Evolutionary conservation across 1,140 invertebrate genomes (phyloP), one percentile per base, ranked within the genome.

Genomic region (Oscheius sp.): DNA sequence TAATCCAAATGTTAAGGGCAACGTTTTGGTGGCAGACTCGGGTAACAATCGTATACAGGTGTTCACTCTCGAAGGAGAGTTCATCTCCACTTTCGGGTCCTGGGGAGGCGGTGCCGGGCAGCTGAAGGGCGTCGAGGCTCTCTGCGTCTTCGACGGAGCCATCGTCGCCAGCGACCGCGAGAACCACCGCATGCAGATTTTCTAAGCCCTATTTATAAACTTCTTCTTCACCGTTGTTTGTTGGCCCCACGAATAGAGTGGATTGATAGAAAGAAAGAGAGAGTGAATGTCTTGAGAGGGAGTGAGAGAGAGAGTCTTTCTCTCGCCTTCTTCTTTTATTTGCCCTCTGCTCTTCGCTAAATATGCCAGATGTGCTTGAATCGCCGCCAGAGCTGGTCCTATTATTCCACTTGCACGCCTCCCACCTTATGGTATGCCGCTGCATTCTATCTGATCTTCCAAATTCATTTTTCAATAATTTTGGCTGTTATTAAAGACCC

Each of bases 21-120:
- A 94, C 87, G 95, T 99, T 80, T 90, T 95, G 74, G 94, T 99
- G 4, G 95, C 93, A 1, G 95, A 99, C 85, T 95, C 93, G 15
- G 96, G 96, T 20, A 99, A 99, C 87, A 98, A 98, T 85, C 89
- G 96, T 31, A 93, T 99, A 78, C 45, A 98, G 86, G 93, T 99
- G 75, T 98, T 98, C 89, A 91, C 91, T 81, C 91, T 93, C 1
- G 93, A 95, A 79, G 93, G 93, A 18, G 89, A 88, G 61, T 95
- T 94, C 86, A 85, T 91, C 1, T 86, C 89, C 70, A 90, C 91
- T 28, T 97, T 97, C 85, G 95, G 95, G n/a, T 91, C 90, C 71
- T 97, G 94, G 93, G 95, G 95, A 32, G 91, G 90, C 76, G 91
- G 91, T 3, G 93, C 95, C 79, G 94, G 93, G 18, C 93, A 97